Evolutionary conservation across 2,113 vertebrate species (phyloP).

Genomic region (human): DNA sequence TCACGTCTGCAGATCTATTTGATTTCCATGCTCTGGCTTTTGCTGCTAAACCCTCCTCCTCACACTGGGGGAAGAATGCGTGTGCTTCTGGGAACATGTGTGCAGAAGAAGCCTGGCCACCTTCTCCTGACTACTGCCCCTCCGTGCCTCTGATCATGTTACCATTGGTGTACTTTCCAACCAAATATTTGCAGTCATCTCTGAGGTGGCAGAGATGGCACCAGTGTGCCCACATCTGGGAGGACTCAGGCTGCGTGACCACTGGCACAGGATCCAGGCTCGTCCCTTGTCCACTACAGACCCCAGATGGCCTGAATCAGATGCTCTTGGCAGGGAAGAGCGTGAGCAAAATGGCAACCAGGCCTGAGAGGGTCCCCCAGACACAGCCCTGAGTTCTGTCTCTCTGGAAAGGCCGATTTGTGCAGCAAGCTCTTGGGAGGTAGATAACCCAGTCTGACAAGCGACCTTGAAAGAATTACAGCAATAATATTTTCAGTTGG

Average conservation of each 20-base stretch:
- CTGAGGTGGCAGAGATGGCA: not conserved
- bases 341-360: constrained; percentile 33
- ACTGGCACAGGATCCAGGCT: not conserved
- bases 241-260: not conserved
- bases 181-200: not conserved
- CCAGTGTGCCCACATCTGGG: not conserved
- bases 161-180: not conserved
- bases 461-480: constrained; percentile 76
- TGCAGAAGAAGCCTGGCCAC: not conserved
- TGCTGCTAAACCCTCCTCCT: not conserved
- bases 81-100: not conserved
- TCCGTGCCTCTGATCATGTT: not conserved
- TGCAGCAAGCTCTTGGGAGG: constrained; percentile 51
- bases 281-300: not conserved
- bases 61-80: fast-evolving
- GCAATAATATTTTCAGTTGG: constrained; percentile 64
- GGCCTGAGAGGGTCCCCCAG: constrained; percentile 27
- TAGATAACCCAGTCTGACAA: constrained; percentile 70
- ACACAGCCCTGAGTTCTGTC: constrained; percentile 47
- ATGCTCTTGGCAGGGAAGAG: not conserved
- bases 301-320: not conserved
- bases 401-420: constrained; percentile 64
- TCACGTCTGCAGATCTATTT: not conserved
- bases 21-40: not conserved
- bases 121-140: fast-evolving